These are phyloP conservation scores for Eupithecia tripunctaria DNA, from an alignment of 2,888 invertebrate species.

Conservation along the genomic window DNA sequence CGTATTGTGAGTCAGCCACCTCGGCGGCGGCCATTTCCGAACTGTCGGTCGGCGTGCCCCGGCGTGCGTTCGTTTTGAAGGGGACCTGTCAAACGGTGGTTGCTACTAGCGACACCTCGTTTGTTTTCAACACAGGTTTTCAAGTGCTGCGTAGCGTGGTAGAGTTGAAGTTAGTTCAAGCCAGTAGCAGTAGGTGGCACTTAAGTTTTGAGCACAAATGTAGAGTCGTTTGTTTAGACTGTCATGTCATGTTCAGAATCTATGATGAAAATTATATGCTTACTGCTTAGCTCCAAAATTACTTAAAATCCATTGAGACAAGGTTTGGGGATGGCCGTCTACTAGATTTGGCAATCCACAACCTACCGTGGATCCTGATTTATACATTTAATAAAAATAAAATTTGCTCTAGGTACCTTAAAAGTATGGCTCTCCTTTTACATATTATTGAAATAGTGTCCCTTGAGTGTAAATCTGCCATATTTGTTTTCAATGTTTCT, in stretches of 20 bases:
- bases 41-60: conserved; percentile 58
- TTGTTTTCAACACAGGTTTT: too few species aligned
- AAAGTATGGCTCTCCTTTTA: background rate
- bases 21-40: conserved; percentile 81
- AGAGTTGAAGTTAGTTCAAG: conserved; percentile 7
- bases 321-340: background rate
- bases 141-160: background rate
- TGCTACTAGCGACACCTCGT: conserved; percentile 48
- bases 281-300: background rate
- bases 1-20: conserved; percentile 66
- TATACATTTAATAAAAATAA: background rate
- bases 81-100: conserved; percentile 19
- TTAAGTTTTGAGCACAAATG: background rate
- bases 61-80: conserved; percentile 32
- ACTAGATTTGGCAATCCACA: background rate
- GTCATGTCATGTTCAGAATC: background rate
- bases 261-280: background rate
- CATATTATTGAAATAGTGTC: background rate
- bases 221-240: background rate
- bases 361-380: background rate
- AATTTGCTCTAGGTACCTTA: background rate
- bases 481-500: too few species aligned
- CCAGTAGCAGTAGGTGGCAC: conserved; percentile 9
- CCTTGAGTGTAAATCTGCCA: too few species aligned
- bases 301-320: background rate